Evolutionary conservation across 2,797 vertebrate species (phyloP).

Genomic region (Diplodus sargus): DNA sequence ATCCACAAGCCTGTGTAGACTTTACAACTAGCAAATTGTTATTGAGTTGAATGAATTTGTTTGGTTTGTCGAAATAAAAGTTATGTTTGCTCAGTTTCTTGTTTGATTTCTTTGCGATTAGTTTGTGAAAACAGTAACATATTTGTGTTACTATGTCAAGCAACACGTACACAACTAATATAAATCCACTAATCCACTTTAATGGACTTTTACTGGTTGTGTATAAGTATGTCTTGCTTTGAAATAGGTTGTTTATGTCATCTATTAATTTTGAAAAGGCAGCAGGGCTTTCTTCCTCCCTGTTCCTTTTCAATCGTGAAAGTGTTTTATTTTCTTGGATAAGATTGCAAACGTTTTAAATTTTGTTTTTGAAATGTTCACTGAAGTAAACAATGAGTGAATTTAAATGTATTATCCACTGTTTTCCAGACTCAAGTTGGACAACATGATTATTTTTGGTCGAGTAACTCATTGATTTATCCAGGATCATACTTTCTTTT

Average conservation of each 20-base stretch:
- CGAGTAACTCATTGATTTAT: background rate
- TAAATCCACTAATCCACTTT: slow-evolving; percentile 7
- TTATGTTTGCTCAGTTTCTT: slow-evolving; percentile 23
- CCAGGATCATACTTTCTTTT: slow-evolving; percentile 19
- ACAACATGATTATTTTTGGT: background rate
- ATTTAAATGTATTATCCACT: background rate
- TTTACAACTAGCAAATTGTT: background rate
- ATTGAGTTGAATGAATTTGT: background rate
- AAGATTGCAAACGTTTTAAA: background rate
- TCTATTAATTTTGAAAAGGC: background rate
- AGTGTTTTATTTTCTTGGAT: background rate
- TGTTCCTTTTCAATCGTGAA: slow-evolving; percentile 11
- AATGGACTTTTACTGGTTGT: slow-evolving; percentile 32
- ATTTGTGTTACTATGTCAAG: slow-evolving; percentile 14
- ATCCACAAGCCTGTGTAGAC: background rate
- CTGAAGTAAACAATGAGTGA: background rate
- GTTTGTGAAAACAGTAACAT: background rate
- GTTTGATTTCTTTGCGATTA: slow-evolving; percentile 11
- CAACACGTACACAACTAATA: slow-evolving; percentile 16
- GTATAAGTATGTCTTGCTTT: slow-evolving; percentile 21
- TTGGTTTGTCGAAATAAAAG: background rate
- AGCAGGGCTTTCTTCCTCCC: background rate
- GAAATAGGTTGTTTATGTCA: background rate
- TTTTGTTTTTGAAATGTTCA: background rate
- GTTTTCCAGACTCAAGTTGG: slow-evolving; percentile 9